Evolutionary conservation across 2,888 invertebrate genomes (phyloP).

Genomic region (Parnassius smintheus): DNA sequence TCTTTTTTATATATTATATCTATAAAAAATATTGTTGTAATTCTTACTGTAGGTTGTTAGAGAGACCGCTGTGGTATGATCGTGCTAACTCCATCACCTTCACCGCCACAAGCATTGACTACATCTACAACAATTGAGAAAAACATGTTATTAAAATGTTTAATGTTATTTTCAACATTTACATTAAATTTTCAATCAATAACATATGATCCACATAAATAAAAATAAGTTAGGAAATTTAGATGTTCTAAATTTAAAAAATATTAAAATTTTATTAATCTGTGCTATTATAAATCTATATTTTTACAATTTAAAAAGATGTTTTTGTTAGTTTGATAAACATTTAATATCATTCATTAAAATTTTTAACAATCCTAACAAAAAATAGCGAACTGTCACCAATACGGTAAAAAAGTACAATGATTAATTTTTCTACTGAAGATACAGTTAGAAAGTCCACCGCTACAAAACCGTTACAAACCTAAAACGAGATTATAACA

Average conservation of each 20-base stretch:
- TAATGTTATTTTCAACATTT: neutral
- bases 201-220: slow-evolving; percentile 3
- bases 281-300: neutral
- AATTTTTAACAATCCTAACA: slow-evolving; percentile 28
- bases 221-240: neutral
- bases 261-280: neutral
- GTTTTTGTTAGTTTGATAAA: neutral
- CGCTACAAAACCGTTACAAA: slow-evolving; percentile 33
- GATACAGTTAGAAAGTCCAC: slow-evolving; percentile 28
- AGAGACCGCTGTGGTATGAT: slow-evolving; percentile 80
- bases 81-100: slow-evolving; percentile 85
- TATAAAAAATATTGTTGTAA: slow-evolving; percentile 1
- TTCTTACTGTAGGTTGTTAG: slow-evolving; percentile 37
- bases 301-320: neutral
- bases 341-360: neutral
- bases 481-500: slow-evolving; percentile 35
- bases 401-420: slow-evolving; percentile 20
- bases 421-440: slow-evolving; percentile 14
- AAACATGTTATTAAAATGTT: slow-evolving; percentile 51
- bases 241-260: neutral
- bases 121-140: slow-evolving; percentile 88
- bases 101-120: slow-evolving; percentile 94
- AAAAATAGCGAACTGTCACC: slow-evolving; percentile 22
- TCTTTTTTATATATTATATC: too few relatives aligned
- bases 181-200: slow-evolving; percentile 8